Base-by-base conservation (phyloP, 2,888 invertebrate genomes). In the Sarcophaga subvicina region DNA sequence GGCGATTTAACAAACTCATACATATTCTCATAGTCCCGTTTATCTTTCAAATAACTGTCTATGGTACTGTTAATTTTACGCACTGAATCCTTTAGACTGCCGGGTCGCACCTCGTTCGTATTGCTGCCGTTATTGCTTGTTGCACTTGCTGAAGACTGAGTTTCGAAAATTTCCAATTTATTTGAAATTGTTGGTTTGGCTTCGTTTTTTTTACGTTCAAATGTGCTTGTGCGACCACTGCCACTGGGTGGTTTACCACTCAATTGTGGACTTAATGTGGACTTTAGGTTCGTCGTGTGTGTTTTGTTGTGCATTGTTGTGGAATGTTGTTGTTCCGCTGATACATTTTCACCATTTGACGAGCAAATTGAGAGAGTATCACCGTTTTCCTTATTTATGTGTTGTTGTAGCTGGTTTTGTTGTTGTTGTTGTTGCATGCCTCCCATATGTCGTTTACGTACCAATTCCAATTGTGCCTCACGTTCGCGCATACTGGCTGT, bases 401-500 rank as follows among this genome's bases (percentile, higher is more conserved):
- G 83, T 59, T 80, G 84, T 63, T 79, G 60, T 70, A 82, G 69
- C n/a, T 84, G 75, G 27, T 73, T 45, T 49, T 64, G 72, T 54
- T 64, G 71, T 17, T 75, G 64, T 12, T 80, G 83, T n/a, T 75
- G 79, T 54, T 80, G 88, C 11, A 80, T 75, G 20, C 88, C 88
- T 64, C 88, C 89, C 82, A 83, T 90, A 87, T 91, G 90, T 54
- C 93, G 92, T 89, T 93, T 93, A 67, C 93, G 92, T 47, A 95
- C 94, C 72, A 95, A 94, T 91, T 96, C 95, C 89, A 95, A 92
- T 89, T 95, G 95, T 4, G 96, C 95, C 93, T 96, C 96, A 84
- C 96, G 95, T 93, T 97, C 97, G 89, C 97, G 94, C 96, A 98
- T 97, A 92, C 97, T 97, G 67, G 97, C 97, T 22, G 97, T 97